These are phyloP conservation scores for Drosophila sechellia DNA, from an alignment of 1,140 invertebrate genomes.

Conservation along the genomic window DNA sequence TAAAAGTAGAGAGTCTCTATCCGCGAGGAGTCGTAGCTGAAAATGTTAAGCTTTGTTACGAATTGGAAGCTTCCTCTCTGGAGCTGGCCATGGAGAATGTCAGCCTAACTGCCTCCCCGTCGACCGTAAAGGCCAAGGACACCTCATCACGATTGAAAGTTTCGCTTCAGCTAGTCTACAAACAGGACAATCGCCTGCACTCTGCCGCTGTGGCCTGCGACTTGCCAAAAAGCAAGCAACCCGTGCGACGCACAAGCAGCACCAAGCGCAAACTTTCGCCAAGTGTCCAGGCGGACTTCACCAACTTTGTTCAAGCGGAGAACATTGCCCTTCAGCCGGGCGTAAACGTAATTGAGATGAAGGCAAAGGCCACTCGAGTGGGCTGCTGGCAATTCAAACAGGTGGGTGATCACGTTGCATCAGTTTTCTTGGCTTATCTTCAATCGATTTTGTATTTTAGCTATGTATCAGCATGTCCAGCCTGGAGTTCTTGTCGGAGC, in stretches of 20 bases:
- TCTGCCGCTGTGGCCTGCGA: conserved; percentile 88
- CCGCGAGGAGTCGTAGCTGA: conserved; percentile 87
- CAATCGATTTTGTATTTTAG: conserved; percentile 14
- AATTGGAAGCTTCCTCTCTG: conserved; percentile 76
- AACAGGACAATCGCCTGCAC: conserved; percentile 91
- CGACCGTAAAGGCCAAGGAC: conserved; percentile 41
- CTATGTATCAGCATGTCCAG: conserved; percentile 83
- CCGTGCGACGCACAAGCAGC: conserved; percentile 77
- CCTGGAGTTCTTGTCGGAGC: conserved; percentile 88
- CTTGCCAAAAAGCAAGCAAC: conserved; percentile 85
- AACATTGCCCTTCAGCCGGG: conserved; percentile 88
- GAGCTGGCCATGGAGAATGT: conserved; percentile 51
- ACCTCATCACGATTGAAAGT: conserved; percentile 54
- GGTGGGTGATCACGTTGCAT: conserved; percentile 23
- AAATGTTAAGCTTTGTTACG: conserved; percentile 85
- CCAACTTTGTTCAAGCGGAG: conserved; percentile 86
- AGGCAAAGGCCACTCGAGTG: conserved; percentile 86
- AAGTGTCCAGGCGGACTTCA: conserved; percentile 88
- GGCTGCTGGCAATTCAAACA: conserved; percentile 83
- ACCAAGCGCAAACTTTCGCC: conserved; percentile 85
- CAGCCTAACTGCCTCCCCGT: conserved; percentile 1
- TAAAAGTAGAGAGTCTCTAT: conserved; percentile 87
- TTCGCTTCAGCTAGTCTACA: conserved; percentile 89
- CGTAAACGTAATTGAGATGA: conserved; percentile 88
- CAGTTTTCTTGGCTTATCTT: not conserved